Base-by-base conservation (phyloP, 2,888 invertebrate genomes). In the Anoncus sp. region DNA sequence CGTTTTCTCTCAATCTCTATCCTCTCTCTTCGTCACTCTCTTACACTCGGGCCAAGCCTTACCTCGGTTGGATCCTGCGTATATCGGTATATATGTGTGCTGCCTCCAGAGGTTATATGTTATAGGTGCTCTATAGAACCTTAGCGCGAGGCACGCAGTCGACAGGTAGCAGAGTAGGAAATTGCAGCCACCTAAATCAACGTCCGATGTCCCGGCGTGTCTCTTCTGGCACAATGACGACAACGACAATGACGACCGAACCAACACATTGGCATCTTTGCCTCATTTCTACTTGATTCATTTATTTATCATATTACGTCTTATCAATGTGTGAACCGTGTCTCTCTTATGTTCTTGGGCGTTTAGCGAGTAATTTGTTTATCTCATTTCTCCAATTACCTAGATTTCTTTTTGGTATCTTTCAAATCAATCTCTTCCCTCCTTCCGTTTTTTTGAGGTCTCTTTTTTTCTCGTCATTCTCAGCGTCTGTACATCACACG, bases 161-260 rank as follows among this genome's bases (percentile, higher is more conserved):
- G 83, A 88, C 87, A 85, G 85, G 87, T 87, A 87, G 85, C 86
- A 83, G 83, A 84, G 83, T 84, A 83, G 86, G 86, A 88, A 87
- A 87, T 87, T 85, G 77, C 62, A 55, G 59, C 73, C 69, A 73
- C 73, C 77, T 67, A 77, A 77, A 79, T 72, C 72, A 79, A 69
- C 77, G 72, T 72, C 66, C 66, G 40, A 14, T 31, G 31, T 57
- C 45, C 35, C 35, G 22, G 24, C 53, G 24, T 10, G 10, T 31
- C 7, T n/a, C 55, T n/a, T 24, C 24, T 24, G n/a, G n/a, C n/a
- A n/a, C n/a, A n/a, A n/a, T n/a, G n/a, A n/a, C n/a, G n/a, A n/a
- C n/a, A n/a, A n/a, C n/a, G n/a, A n/a, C n/a, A n/a, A n/a, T n/a
- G n/a, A 4, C 24, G 24, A n/a, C 24, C 5, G 24, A 24, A 51